Evolutionary conservation across 2,888 invertebrate genomes (phyloP).

Genomic region (Cyrtodaria siliqua): DNA sequence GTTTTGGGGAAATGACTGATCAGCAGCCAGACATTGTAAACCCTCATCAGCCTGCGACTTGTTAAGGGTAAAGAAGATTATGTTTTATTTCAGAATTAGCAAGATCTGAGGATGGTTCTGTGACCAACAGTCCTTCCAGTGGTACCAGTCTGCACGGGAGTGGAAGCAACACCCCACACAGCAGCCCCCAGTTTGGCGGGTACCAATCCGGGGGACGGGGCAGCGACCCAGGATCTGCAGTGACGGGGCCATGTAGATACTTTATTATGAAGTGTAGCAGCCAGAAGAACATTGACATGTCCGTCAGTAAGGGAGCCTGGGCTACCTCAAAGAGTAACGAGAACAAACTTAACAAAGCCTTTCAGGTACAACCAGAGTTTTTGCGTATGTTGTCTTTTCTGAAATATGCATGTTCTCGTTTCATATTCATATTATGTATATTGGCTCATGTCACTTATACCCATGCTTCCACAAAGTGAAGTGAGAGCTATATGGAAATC

Average conservation of each 20-base stretch:
- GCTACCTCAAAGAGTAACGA: slow-evolving; percentile 89
- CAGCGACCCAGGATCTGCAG: slow-evolving; percentile 41
- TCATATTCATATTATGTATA: no score
- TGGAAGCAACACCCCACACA: slow-evolving; percentile 74
- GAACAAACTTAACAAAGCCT: slow-evolving; percentile 88
- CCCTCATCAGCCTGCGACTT: no score
- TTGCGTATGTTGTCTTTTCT: no score
- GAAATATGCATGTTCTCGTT: no score
- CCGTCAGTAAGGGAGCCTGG: slow-evolving; percentile 88
- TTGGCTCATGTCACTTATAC: no score
- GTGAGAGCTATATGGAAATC: no score
- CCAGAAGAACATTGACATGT: slow-evolving; percentile 88
- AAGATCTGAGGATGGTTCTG: slow-evolving; percentile 27
- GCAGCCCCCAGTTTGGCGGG: slow-evolving; percentile 66
- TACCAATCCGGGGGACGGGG: slow-evolving; percentile 55
- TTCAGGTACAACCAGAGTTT: slow-evolving; percentile 86
- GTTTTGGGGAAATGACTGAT: no score
- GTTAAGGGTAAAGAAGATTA: no score
- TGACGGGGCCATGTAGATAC: slow-evolving; percentile 84
- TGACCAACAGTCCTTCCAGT: slow-evolving; percentile 45
- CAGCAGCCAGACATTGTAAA: no score
- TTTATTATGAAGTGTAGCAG: slow-evolving; percentile 89
- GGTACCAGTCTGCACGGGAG: slow-evolving; percentile 62
- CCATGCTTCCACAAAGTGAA: no score
- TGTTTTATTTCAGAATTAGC: slow-evolving; percentile 36